phyloP scores from a whole-genome alignment of 2,113 vertebrate genomes.

The Oryzias javanicus region DNA sequence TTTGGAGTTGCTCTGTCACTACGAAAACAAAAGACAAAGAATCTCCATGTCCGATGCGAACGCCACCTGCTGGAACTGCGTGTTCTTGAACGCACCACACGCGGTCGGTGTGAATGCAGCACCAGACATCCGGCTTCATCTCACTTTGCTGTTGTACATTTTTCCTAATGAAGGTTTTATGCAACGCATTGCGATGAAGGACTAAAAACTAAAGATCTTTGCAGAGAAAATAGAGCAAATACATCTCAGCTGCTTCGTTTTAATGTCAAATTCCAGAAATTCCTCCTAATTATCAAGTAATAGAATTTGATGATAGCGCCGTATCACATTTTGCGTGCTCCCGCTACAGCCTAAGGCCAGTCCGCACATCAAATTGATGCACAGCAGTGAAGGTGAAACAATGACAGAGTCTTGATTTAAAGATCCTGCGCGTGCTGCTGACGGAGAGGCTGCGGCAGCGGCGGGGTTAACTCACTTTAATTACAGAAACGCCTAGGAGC shows the following conservation, averaged over 20 bases:
- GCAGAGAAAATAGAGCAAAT: conserved; percentile 2
- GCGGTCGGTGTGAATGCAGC: too few relatives aligned
- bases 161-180: too few relatives aligned
- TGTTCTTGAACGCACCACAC: too few relatives aligned
- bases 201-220: background rate
- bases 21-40: too few relatives aligned
- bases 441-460: conserved; percentile 32
- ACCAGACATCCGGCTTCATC: too few relatives aligned
- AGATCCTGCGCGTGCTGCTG: conserved; percentile 8
- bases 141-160: too few relatives aligned
- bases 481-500: conserved; percentile 13
- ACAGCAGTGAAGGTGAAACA: conserved; percentile 58
- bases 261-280: conserved; percentile 25
- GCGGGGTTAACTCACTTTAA: conserved; percentile 11
- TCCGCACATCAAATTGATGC: conserved; percentile 35
- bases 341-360: conserved; percentile 13
- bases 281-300: conserved; percentile 28
- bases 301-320: conserved; percentile 29
- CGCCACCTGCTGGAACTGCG: too few relatives aligned
- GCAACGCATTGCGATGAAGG: background rate
- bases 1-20: too few relatives aligned
- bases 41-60: too few relatives aligned
- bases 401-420: conserved; percentile 50
- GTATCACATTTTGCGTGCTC: conserved; percentile 18
- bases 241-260: conserved; percentile 5